Evolutionary conservation across 2,113 vertebrate species (phyloP), one percentile per base, ranked within the genome.

Genomic region (Carettochelys insculpta): DNA sequence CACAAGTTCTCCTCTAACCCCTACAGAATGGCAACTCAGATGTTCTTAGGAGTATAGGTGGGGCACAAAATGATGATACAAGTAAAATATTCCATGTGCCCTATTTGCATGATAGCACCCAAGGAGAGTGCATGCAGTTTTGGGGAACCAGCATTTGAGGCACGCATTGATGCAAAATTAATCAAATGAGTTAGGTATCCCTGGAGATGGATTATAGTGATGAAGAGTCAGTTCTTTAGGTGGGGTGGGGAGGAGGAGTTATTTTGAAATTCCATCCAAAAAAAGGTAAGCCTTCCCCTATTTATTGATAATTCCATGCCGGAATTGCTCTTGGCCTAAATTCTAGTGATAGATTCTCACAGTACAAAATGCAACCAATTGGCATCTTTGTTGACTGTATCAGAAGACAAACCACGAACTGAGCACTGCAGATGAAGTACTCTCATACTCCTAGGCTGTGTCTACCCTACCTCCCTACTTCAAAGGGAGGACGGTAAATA

Each of bases 361-460:
- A 73, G 10, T 38, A 41, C 71, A 75, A 29, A 43, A 75, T 41
- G 27, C 22, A 25, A 24, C 25, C 22, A 75, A 29, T 13, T 75
- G 41, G 68, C 24, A 75, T 45, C 24, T 45, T 45, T 25, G 24
- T 27, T 75, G 25, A 45, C 11, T 53, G 13, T 1, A 85, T 34
- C 1, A 68, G n/a, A 34, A 11, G 2, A 1, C 13, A 50, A 5
- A 58, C 1, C 2, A 34, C 82, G 8, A 0, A 84, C 11, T 27
- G 41, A 76, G 3, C 73, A n/a, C 53, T n/a, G 88, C 24, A 6
- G 80, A 27, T 24, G 5, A 43, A 3, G 0, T 43, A 2, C 84
- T 83, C 43, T 47, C 85, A 85, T 3, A 68, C 61, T 34, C 24
- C 7, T 52, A 27, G 19, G 11, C n/a, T n/a, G n/a, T n/a, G n/a